Conservation (phyloP, 2,888 invertebrate species). For the Macroteleia sp. region DNA sequence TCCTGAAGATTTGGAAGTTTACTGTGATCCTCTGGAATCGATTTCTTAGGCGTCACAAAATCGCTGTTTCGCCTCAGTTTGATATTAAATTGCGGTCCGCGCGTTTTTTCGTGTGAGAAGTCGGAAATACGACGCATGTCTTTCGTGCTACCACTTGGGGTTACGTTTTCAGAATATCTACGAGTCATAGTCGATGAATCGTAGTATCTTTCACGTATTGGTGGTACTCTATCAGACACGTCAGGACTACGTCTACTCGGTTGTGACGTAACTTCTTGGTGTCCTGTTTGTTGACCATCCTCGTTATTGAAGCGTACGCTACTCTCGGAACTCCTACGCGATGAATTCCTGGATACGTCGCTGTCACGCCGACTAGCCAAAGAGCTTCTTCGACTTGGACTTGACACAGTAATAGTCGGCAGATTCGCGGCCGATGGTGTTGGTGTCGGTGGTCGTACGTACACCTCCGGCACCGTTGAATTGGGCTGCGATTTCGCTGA, state of each 20-base stretch:
- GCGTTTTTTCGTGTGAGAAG: constrained; percentile 78
- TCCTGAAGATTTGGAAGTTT: constrained; percentile 74
- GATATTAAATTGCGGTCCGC: constrained; percentile 79
- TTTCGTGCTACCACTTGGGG: constrained; percentile 73
- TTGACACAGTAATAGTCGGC: constrained; percentile 80
- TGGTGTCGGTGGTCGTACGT: constrained; percentile 81
- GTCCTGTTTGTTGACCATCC: constrained; percentile 64
- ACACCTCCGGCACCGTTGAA: constrained; percentile 81
- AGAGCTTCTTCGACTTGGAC: constrained; percentile 79
- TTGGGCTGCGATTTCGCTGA: constrained; percentile 54
- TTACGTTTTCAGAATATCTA: constrained; percentile 76
- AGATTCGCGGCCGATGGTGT: constrained; percentile 78
- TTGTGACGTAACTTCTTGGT: constrained; percentile 8
- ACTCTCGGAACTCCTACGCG: constrained; percentile 78
- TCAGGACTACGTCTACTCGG: constrained; percentile 29
- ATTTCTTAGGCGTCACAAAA: constrained; percentile 77
- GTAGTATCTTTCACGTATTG: too few species aligned
- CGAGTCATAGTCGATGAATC: constrained; percentile 70
- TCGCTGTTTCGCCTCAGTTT: constrained; percentile 81
- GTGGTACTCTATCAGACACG: constrained; percentile 27
- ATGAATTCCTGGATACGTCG: constrained; percentile 70
- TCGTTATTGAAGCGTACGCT: constrained; percentile 78
- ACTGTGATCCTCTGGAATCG: constrained; percentile 68
- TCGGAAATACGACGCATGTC: constrained; percentile 80
- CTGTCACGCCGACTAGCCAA: constrained; percentile 76